phyloP scores from a whole-genome alignment of 2,797 vertebrate genomes.

The Mycteria americana region DNA sequence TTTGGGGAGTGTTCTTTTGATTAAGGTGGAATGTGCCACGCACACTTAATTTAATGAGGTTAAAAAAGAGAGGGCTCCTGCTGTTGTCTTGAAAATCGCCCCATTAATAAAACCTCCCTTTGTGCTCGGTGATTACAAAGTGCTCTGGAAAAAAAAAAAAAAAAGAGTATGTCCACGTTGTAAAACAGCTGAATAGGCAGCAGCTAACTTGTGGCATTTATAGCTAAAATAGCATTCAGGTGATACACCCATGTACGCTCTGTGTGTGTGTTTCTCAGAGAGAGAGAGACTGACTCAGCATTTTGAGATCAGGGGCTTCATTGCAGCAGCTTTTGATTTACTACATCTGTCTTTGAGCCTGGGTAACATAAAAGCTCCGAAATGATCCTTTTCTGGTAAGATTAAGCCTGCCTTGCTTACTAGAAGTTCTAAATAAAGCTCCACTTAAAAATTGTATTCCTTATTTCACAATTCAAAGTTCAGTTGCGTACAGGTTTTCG shows the following conservation, averaged over 20 bases:
- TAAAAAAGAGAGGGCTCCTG: background rate
- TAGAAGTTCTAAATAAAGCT: background rate
- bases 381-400: background rate
- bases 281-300: background rate
- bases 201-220: background rate
- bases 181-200: background rate
- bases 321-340: background rate
- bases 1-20: conserved; percentile 31
- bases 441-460: background rate
- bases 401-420: background rate
- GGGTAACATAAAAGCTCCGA: background rate
- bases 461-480: background rate
- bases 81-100: background rate
- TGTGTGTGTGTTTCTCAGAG: background rate
- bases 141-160: background rate
- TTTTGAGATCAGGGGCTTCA: background rate
- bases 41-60: background rate
- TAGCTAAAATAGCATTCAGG: background rate
- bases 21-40: conserved; percentile 8
- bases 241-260: background rate
- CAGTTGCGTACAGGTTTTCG: background rate
- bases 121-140: background rate
- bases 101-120: background rate
- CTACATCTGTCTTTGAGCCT: background rate
- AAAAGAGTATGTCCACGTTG: background rate